Base-by-base conservation (phyloP, 2,113 vertebrate species). In the Eulacestoma nigropectus region DNA sequence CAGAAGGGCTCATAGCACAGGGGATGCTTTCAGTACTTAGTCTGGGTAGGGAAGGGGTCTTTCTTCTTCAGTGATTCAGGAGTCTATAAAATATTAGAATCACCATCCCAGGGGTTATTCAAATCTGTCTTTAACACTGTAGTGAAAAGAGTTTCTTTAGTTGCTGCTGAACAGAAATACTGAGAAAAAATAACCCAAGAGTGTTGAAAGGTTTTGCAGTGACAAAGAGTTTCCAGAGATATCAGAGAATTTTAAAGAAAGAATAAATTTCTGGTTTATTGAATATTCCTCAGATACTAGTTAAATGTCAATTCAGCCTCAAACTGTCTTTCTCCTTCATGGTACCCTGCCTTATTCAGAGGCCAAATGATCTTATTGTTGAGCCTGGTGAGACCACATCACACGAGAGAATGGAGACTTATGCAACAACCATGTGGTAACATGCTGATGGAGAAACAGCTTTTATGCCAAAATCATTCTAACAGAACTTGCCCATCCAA, bases 381-480 rank as follows among this genome's bases (percentile, higher is more conserved):
- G 74, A 41, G 89, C 44, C 76, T 69, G 57, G 55, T 69, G 63
- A 88, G 88, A n/a, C 37, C 37, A 41, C 37, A 65, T 15, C 59
- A 86, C 2, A 18, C 11, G 5, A 86, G 64, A 81, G 68, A 67
- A 90, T 30, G 68, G 47, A 81, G 60, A 44, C 30, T 84, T 84
- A 92, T 4, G 39, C 73, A 87, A 67, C 27, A 81, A 86, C 89
- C 76, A 64, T 15, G 50, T 1, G 23, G 63, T 39, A 87, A 59
- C 19, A 68, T 4, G 12, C 35, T 90, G 76, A 93, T 52, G 44
- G 42, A 94, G 60, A 92, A 96, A 75, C 60, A 78, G 79, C 35
- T 75, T 90, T 93, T 67, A 67, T 74, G 78, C 57, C 83, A 93
- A 95, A 95, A 93, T 72, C 25, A 46, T 92, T 93, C 72, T 75